Base-by-base conservation (phyloP, 2,113 vertebrate species). In the Takifugu flavidus region DNA sequence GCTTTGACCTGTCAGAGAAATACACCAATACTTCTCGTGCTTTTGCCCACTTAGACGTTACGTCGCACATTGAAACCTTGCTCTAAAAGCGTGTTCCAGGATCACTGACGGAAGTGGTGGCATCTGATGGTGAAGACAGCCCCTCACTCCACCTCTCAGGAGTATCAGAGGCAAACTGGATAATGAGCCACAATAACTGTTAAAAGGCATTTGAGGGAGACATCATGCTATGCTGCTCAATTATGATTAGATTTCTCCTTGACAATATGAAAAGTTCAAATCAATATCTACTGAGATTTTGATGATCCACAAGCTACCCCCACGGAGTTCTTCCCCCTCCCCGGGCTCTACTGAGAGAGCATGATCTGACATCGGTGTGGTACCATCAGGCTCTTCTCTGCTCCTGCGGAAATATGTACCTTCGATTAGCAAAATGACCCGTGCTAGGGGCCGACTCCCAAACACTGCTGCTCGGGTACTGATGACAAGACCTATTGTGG, bases 231-330 rank as follows among this genome's bases (percentile, higher is more conserved):
- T 62, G 83, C 83, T 84, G 86, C 84, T 84, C 81, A 78, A 82
- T 89, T 83, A 86, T 84, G 80, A 86, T 86, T 79, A 87, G 83
- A 83, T 85, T 83, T 83, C 86, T 84, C 82, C 83, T 86, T 85
- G 86, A 87, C 84, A 86, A 89, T 85, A 86, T 87, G 88, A 87
- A 88, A 88, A 87, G 82, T 87, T 86, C 85, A 88, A 84, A 87
- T 89, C 85, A 82, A 89, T 89, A 89, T 69, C 82, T 82, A 87
- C 83, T 84, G 86, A 88, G 82, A 81, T 84, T 86, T 87, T 84
- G 82, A 89, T 89, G 86, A 86, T 87, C 75, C 82, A 55, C 72
- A 49, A 77, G 67, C 79, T 74, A 62, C 70, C 67, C 74, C 65
- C 59, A 45, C 65, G 59, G 51, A 13, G 15, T 53, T 55, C 47